Percentiles rank a stretch among this genome's conserved stretches.
Evolutionary conservation across 2,113 vertebrate species (phyloP).

Genomic region (Parus major): DNA sequence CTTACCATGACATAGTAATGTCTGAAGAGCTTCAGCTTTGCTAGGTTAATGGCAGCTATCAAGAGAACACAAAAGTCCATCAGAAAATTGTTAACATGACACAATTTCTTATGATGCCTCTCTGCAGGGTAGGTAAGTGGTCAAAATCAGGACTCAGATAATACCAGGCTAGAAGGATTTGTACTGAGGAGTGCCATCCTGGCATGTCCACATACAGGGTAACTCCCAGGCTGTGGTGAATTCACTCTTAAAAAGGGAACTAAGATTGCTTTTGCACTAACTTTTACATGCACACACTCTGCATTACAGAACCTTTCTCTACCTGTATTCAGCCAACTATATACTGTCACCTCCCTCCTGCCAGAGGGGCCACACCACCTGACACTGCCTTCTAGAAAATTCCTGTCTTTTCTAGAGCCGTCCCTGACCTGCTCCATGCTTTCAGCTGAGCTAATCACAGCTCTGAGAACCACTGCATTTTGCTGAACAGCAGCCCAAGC

Average conservation of each 20-base stretch:
- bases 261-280: background rate
- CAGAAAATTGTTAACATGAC: background rate
- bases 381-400: background rate
- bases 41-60: conserved; percentile 86
- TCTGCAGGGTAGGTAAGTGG: background rate
- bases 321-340: background rate
- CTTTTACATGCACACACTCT: background rate
- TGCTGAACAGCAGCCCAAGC: background rate
- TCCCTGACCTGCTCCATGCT: background rate
- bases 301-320: background rate
- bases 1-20: conserved; percentile 91
- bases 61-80: conserved; percentile 46
- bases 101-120: background rate
- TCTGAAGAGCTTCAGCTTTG: conserved; percentile 88
- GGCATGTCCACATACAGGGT: background rate
- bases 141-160: background rate
- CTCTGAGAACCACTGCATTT: background rate
- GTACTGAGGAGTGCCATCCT: background rate
- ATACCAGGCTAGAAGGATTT: background rate
- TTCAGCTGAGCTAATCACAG: background rate
- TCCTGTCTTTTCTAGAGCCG: background rate
- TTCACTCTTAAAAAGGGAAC: background rate
- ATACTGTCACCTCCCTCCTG: background rate
- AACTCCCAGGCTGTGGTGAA: background rate
- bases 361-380: background rate